Percentiles rank a stretch among this genome's conserved stretches.
These are phyloP conservation scores for Brachyhypopomus gauderio DNA, from an alignment of 2,113 vertebrate genomes.

Conservation along the genomic window DNA sequence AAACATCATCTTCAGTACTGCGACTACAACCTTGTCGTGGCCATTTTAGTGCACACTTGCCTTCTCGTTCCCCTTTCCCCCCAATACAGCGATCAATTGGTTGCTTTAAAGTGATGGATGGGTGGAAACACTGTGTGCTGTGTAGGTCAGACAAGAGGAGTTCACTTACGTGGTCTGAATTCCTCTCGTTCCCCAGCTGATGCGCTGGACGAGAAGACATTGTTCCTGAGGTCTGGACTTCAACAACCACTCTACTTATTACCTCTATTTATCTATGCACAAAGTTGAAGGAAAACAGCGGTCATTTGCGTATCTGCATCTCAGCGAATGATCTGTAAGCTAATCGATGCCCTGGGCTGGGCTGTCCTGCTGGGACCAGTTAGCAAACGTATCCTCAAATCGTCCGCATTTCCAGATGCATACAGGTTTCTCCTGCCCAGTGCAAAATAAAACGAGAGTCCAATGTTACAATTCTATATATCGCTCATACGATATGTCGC, in stretches of 20 bases:
- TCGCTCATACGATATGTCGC: constrained; percentile 31
- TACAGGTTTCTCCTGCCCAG: not conserved
- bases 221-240: constrained; percentile 65
- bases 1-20: not conserved
- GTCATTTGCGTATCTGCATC: constrained; percentile 51
- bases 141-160: not conserved
- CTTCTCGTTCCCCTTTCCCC: too few relatives aligned
- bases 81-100: not conserved
- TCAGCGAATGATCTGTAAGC: constrained; percentile 30
- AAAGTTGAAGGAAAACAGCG: constrained; percentile 43
- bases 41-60: not conserved
- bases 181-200: constrained; percentile 72
- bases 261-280: constrained; percentile 32
- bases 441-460: not conserved
- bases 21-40: not conserved
- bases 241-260: constrained; percentile 29
- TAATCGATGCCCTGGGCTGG: constrained; percentile 25
- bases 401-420: constrained; percentile 49
- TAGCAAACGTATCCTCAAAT: constrained; percentile 26
- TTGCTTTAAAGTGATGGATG: not conserved
- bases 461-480: constrained; percentile 14
- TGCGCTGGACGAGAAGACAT: constrained; percentile 78
- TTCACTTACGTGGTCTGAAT: constrained; percentile 76
- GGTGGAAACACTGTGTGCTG: constrained; percentile 10
- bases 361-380: constrained; percentile 21